Percentiles rank a stretch among this genome's conserved stretches.
These are phyloP conservation scores for Agelas oroides DNA, from an alignment of 37 sponge, comb jelly and placozoan genomes.

Conservation along the genomic window DNA sequence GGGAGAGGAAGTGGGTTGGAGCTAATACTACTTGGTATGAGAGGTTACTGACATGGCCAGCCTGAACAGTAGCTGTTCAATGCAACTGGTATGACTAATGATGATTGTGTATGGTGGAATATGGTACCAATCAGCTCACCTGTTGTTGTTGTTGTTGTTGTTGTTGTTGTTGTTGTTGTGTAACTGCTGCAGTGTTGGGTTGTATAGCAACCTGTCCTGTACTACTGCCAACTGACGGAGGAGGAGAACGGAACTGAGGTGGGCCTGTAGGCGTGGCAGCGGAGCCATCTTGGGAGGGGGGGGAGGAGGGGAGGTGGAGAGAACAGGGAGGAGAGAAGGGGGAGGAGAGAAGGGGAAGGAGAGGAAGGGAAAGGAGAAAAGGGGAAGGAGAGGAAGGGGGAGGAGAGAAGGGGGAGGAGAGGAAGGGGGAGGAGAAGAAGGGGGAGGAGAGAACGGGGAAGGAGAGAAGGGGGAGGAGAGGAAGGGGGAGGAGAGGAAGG, in stretches of 20 bases:
- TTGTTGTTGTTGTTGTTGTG: too few species aligned
- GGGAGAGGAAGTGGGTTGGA: too few species aligned
- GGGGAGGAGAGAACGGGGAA: conserved; percentile 1
- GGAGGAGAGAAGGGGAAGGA: conserved; percentile 7
- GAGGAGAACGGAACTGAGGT: neutral
- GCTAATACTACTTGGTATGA: too few species aligned
- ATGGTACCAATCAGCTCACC: too few species aligned
- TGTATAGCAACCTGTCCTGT: neutral
- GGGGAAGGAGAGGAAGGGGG: neutral
- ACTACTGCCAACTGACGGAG: neutral
- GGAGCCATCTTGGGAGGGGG: neutral
- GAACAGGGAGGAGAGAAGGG: conserved; percentile 1
- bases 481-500: neutral
- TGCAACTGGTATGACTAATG: too few species aligned
- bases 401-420: conserved; percentile 14
- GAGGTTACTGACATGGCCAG: too few species aligned
- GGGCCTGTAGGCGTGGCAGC: too few species aligned
- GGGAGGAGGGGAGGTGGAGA: neutral
- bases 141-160: too few species aligned
- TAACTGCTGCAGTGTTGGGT: too few species aligned
- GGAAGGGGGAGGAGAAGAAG: conserved; percentile 4
- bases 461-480: neutral
- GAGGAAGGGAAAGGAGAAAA: neutral
- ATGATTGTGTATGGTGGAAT: too few species aligned
- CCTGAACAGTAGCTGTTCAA: too few species aligned